Evolutionary conservation across 1,140 invertebrate species (phyloP).

Genomic region (Oedothorax gibbosus): DNA sequence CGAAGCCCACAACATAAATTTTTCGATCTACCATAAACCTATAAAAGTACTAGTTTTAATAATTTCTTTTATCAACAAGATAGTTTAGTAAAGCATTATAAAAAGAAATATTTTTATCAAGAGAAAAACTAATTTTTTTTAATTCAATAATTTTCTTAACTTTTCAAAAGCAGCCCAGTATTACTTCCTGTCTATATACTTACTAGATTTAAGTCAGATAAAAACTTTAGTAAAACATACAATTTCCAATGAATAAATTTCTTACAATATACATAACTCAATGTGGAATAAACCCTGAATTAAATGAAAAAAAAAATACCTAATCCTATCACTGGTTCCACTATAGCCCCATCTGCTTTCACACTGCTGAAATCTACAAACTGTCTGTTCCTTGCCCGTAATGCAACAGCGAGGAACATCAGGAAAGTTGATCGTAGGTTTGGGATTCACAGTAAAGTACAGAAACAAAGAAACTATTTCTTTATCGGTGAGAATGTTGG

Average conservation of each 20-base stretch:
- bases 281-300: too few species aligned
- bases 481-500: constrained; percentile 79
- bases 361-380: constrained; percentile 84
- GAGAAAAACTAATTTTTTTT: too few species aligned
- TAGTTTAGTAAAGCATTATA: too few species aligned
- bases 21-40: constrained; percentile 85
- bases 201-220: too few species aligned
- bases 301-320: constrained; percentile 69
- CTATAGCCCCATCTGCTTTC: constrained; percentile 89
- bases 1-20: constrained; percentile 89
- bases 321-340: constrained; percentile 86
- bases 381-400: constrained; percentile 85
- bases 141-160: too few species aligned
- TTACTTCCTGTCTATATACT: too few species aligned
- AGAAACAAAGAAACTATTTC: constrained; percentile 84
- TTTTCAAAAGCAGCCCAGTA: too few species aligned
- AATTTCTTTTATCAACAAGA: too few species aligned
- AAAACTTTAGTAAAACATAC: too few species aligned
- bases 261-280: too few species aligned
- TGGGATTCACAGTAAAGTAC: constrained; percentile 83
- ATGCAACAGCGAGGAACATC: constrained; percentile 84
- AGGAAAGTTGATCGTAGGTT: constrained; percentile 79
- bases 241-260: too few species aligned
- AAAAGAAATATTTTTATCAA: too few species aligned
- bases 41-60: constrained; percentile 56